These are phyloP conservation scores for Phoxinus dragarum DNA, from an alignment of 2,797 vertebrate species.

Conservation along the genomic window DNA sequence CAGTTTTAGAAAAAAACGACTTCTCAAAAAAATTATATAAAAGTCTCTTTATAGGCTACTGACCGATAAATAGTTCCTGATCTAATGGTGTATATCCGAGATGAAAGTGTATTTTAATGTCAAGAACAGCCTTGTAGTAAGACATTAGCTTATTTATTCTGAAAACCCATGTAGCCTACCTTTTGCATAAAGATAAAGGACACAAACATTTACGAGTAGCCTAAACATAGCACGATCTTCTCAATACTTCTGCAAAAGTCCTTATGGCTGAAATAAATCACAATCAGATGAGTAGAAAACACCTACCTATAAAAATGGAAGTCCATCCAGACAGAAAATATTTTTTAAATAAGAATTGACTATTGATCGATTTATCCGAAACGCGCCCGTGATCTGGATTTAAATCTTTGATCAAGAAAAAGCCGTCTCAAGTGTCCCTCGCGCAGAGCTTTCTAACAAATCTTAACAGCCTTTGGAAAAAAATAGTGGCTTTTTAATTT, in stretches of 20 bases:
- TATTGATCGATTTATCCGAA: slow-evolving; percentile 62
- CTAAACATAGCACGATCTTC: slow-evolving; percentile 12
- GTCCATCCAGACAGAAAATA: slow-evolving; percentile 61
- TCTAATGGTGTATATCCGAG: slow-evolving; percentile 12
- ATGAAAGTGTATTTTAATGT: slow-evolving; percentile 26
- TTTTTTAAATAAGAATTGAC: slow-evolving; percentile 45
- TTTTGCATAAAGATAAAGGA: slow-evolving; percentile 35
- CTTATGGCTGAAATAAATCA: slow-evolving; percentile 52
- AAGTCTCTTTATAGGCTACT: slow-evolving; percentile 8
- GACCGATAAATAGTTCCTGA: background rate
- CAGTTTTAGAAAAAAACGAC: background rate
- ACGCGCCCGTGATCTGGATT: slow-evolving; percentile 55
- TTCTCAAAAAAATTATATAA: slow-evolving; percentile 6
- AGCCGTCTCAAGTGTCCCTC: slow-evolving; percentile 56
- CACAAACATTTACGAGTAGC: slow-evolving; percentile 31
- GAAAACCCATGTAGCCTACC: slow-evolving; percentile 6
- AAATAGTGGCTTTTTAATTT: slow-evolving; percentile 37
- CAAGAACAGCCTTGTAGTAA: slow-evolving; percentile 19
- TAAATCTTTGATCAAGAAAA: slow-evolving; percentile 53
- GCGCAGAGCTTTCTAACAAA: slow-evolving; percentile 35
- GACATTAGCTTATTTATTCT: background rate
- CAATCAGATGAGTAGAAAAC: slow-evolving; percentile 61
- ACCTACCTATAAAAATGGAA: slow-evolving; percentile 73
- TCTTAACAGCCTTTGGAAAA: slow-evolving; percentile 6
- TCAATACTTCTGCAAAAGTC: slow-evolving; percentile 47